Conservation (phyloP, 1,140 invertebrate species). For the Aphelinus atriplicis region DNA sequence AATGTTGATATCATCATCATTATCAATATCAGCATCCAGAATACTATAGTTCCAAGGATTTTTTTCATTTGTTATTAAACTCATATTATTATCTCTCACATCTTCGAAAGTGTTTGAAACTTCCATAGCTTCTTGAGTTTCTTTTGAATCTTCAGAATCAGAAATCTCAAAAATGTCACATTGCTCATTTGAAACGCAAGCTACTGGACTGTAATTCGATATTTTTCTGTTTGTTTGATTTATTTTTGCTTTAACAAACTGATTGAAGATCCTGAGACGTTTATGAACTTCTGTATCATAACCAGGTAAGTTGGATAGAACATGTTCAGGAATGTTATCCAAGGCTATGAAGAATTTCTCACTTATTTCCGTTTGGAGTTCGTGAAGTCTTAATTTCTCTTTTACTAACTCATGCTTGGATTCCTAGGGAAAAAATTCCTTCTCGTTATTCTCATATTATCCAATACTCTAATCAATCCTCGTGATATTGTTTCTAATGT, state of each 20-base stretch:
- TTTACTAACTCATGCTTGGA: constrained; percentile 48
- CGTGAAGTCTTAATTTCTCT: constrained; percentile 45
- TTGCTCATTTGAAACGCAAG: no score
- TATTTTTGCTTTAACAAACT: constrained; percentile 56
- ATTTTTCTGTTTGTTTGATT: constrained; percentile 47
- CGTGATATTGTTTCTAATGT: neutral
- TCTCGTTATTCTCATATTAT: neutral
- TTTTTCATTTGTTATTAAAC: no score
- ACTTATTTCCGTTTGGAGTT: constrained; percentile 53
- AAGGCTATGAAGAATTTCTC: constrained; percentile 53
- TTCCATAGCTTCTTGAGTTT: neutral
- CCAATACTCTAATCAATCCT: neutral
- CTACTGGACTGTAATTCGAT: neutral
- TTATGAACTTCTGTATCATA: constrained; percentile 51
- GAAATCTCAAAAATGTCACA: no score
- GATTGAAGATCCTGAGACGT: constrained; percentile 51
- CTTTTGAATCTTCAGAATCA: neutral
- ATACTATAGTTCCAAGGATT: no score
- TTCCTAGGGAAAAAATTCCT: constrained; percentile 46
- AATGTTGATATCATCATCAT: no score
- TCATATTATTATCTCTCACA: neutral
- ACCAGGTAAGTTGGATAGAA: constrained; percentile 55
- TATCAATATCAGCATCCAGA: no score
- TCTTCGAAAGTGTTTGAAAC: neutral
- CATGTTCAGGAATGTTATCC: constrained; percentile 52